Conservation (phyloP, 2,113 vertebrate species). For the Tamias sibiricus region DNA sequence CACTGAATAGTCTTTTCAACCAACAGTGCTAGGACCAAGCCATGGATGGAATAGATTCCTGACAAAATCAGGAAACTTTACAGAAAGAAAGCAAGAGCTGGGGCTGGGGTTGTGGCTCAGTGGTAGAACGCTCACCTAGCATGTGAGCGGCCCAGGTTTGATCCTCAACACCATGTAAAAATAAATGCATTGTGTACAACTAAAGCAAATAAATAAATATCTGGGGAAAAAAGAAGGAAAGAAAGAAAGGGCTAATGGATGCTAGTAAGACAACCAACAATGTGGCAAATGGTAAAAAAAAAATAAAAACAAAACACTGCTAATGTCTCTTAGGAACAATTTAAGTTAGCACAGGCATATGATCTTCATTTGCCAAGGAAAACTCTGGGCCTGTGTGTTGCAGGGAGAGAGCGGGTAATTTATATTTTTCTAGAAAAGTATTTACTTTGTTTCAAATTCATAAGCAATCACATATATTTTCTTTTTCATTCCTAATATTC, state of each 20-base stretch:
- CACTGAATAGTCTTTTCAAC: background rate
- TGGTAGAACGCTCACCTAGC: no score
- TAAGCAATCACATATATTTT: background rate
- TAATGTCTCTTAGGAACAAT: background rate
- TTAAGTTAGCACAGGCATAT: background rate
- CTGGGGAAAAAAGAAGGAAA: no score
- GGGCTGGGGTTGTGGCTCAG: no score
- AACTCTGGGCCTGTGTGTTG: background rate
- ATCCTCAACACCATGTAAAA: no score
- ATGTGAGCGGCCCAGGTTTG: no score
- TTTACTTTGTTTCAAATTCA: background rate
- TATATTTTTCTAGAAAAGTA: background rate
- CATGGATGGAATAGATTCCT: background rate
- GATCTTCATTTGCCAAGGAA: background rate
- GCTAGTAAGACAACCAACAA: background rate
- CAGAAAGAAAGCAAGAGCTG: background rate
- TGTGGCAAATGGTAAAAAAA: background rate
- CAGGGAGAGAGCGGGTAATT: background rate
- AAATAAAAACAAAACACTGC: background rate
- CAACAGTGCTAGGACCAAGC: background rate
- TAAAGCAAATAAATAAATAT: no score
- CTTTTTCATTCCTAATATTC: background rate
- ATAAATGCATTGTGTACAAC: no score
- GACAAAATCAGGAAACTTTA: background rate
- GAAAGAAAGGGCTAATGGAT: background rate